A percentile compares a stretch with the other conserved stretches of the same genome.
phyloP scores from a whole-genome alignment of 2,113 vertebrate species.

The Ceyx cyanopectus region DNA sequence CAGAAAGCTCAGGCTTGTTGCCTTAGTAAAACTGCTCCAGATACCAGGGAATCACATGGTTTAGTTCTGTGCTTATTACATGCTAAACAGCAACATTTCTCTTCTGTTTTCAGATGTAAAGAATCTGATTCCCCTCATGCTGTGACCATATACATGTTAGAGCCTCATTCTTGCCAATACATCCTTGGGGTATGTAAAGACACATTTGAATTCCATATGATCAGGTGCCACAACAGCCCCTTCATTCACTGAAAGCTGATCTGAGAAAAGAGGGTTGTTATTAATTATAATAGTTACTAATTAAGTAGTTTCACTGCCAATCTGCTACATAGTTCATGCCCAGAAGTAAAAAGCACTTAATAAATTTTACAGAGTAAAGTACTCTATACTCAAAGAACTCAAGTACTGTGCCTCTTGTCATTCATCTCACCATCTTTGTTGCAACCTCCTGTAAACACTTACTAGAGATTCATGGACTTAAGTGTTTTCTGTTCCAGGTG shows the following conservation, averaged over 20 bases:
- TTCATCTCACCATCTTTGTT: rapidly evolving
- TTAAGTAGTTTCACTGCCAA: not conserved
- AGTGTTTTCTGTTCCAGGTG: constrained; percentile 78
- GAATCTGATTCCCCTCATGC: constrained; percentile 97
- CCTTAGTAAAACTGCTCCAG: not conserved
- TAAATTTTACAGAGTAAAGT: not conserved
- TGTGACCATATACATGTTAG: constrained; percentile 97
- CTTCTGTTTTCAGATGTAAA: constrained; percentile 87
- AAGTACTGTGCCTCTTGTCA: not conserved
- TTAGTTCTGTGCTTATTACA: not conserved
- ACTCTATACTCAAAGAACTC: not conserved
- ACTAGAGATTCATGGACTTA: not conserved
- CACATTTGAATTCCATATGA: not conserved
- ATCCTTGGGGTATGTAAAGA: constrained; percentile 90
- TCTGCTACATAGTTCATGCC: not conserved
- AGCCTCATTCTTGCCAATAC: constrained; percentile 97
- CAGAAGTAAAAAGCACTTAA: not conserved
- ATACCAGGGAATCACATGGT: not conserved
- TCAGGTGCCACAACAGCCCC: not conserved
- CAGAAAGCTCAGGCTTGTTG: not conserved
- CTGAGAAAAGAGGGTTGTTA: not conserved
- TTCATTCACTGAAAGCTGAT: not conserved
- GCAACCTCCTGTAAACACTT: not conserved
- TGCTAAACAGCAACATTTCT: not conserved
- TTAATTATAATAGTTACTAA: not conserved